phyloP scores from a whole-genome alignment of 2,888 invertebrate species.

The Odontomyia ornata region DNA sequence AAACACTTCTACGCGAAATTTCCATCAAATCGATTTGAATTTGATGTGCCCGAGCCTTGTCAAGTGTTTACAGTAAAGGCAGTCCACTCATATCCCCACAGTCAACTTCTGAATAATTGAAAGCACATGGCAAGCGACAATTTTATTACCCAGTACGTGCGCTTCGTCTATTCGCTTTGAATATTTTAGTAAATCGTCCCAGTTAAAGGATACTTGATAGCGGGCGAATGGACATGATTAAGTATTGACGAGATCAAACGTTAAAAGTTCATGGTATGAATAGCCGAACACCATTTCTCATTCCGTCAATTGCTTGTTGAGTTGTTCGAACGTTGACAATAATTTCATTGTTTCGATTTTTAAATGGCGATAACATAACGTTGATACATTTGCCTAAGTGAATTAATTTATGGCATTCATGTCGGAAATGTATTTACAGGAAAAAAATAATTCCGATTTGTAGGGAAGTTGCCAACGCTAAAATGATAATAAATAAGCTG shows the following conservation, averaged over 20 bases:
- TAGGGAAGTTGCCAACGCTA: too few relatives aligned
- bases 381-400: too few relatives aligned
- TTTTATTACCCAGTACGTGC: constrained; percentile 3
- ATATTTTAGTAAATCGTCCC: constrained; percentile 2
- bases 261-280: not conserved
- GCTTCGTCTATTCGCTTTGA: not conserved
- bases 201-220: not conserved
- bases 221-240: not conserved
- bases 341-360: not conserved
- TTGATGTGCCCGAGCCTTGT: not conserved
- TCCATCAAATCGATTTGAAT: constrained; percentile 1
- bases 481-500: too few relatives aligned
- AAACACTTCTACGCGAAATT: constrained; percentile 1
- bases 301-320: not conserved
- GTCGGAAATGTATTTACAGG: too few relatives aligned
- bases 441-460: too few relatives aligned
- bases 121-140: not conserved
- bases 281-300: not conserved
- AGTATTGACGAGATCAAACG: not conserved
- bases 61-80: not conserved
- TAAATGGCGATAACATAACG: too few relatives aligned
- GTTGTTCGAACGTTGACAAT: not conserved
- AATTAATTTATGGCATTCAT: too few relatives aligned
- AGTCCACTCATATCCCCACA: not conserved
- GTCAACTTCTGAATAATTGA: constrained; percentile 7